These are phyloP conservation scores for Prietella phreatophila DNA, from an alignment of 2,113 vertebrate species.

Conservation along the genomic window DNA sequence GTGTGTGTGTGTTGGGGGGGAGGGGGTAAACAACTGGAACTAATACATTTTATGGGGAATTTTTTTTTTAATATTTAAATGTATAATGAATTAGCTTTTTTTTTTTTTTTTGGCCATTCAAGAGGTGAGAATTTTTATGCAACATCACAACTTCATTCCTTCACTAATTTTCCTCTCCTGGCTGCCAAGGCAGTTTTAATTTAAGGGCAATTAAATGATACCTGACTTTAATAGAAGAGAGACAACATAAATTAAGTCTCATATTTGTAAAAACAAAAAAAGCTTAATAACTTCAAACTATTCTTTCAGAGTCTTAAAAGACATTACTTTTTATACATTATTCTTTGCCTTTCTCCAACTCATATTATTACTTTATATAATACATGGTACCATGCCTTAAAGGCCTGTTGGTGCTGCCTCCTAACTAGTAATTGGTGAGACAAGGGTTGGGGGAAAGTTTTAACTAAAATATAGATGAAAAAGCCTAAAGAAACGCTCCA, in stretches of 20 bases:
- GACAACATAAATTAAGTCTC: constrained; percentile 60
- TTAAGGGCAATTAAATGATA: constrained; percentile 52
- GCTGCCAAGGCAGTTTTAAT: constrained; percentile 46
- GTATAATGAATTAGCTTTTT: not conserved
- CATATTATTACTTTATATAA: constrained; percentile 70
- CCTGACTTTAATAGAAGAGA: constrained; percentile 53
- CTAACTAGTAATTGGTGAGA: constrained; percentile 64
- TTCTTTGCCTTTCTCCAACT: constrained; percentile 56
- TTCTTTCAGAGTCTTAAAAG: constrained; percentile 69
- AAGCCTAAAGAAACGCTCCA: constrained; percentile 73
- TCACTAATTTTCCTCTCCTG: constrained; percentile 56
- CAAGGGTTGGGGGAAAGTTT: constrained; percentile 58
- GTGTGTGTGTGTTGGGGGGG: too few species aligned
- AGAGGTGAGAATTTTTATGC: constrained; percentile 9
- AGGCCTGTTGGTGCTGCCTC: constrained; percentile 69
- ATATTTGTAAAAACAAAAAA: constrained; percentile 63
- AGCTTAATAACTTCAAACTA: constrained; percentile 72
- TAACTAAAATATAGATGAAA: constrained; percentile 58
- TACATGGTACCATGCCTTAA: constrained; percentile 72
- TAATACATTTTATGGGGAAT: not conserved
- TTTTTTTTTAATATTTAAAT: not conserved
- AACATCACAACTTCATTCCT: constrained; percentile 58
- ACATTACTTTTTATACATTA: constrained; percentile 64
- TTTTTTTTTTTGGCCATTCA: not conserved
- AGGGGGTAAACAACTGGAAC: not conserved